Conservation (phyloP, 92 coral and sea anemone species). For the Zoanthus solanderi region DNA sequence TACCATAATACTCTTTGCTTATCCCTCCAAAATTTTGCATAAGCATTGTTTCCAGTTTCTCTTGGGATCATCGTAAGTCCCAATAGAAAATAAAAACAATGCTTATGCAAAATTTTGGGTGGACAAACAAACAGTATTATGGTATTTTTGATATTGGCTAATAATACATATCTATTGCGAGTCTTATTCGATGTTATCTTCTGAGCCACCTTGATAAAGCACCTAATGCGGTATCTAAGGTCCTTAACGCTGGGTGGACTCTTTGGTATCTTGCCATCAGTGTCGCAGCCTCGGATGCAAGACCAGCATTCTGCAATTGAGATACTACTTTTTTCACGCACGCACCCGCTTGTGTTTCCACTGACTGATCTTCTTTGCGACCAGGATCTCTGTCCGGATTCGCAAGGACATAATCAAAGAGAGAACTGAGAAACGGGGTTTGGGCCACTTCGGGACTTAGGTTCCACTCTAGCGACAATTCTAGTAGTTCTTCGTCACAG, state of each 20-base stretch:
- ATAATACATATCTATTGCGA: neutral
- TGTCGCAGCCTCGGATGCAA: constrained; percentile 88
- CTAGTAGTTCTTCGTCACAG: constrained; percentile 89
- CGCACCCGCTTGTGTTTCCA: constrained; percentile 59
- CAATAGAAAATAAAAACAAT: too few relatives aligned
- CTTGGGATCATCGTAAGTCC: too few relatives aligned
- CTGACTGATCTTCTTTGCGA: constrained; percentile 42
- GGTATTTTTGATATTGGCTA: too few relatives aligned
- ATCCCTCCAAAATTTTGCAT: too few relatives aligned
- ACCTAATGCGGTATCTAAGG: constrained; percentile 86
- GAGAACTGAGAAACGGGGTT: constrained; percentile 86
- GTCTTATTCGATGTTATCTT: constrained; percentile 38
- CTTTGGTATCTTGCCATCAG: constrained; percentile 70
- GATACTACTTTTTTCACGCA: constrained; percentile 78
- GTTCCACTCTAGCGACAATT: constrained; percentile 64
- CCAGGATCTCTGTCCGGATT: constrained; percentile 52
- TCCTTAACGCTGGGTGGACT: constrained; percentile 83
- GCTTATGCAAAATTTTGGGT: too few relatives aligned
- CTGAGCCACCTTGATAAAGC: constrained; percentile 82
- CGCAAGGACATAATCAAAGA: constrained; percentile 65
- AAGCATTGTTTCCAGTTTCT: too few relatives aligned
- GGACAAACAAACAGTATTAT: too few relatives aligned
- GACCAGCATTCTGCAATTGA: constrained; percentile 85
- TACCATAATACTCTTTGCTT: too few relatives aligned
- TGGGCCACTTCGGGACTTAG: constrained; percentile 74